phyloP scores from a whole-genome alignment of 1,140 invertebrate species.

The Venustaconcha ellipsiformis region DNA sequence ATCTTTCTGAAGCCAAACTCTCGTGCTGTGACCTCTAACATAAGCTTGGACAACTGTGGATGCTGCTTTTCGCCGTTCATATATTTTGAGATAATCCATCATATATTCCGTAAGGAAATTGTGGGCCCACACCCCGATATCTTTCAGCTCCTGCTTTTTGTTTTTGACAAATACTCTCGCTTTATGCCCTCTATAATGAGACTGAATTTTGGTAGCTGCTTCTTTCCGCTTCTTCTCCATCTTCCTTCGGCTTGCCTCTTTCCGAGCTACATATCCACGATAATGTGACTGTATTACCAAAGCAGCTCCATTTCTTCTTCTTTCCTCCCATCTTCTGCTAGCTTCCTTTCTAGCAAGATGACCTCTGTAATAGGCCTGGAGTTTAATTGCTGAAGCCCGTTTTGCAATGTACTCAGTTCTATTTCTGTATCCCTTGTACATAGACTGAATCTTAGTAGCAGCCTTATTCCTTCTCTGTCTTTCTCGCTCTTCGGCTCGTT shows the following conservation, averaged over 20 bases:
- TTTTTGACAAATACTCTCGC: constrained; percentile 4
- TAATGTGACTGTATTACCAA: background rate
- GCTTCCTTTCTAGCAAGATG: constrained; percentile 1
- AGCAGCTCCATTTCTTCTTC: background rate
- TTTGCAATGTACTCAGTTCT: constrained; percentile 1
- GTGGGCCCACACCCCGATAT: constrained; percentile 4
- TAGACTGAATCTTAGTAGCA: constrained; percentile 17
- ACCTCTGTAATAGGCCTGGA: constrained; percentile 10
- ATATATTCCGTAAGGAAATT: background rate
- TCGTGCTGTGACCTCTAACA: background rate
- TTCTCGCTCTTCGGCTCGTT: background rate
- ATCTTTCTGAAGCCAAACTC: background rate
- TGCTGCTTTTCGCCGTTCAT: background rate
- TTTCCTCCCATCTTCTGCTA: background rate
- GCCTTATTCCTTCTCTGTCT: constrained; percentile 19
- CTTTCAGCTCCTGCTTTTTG: constrained; percentile 4
- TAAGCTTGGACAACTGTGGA: background rate
- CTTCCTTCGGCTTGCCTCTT: background rate
- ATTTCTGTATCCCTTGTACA: constrained; percentile 5
- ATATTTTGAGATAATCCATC: background rate
- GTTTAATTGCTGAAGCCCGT: background rate
- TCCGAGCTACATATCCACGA: background rate
- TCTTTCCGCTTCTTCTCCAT: constrained; percentile 3
- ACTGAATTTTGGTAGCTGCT: constrained; percentile 16
- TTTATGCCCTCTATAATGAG: constrained; percentile 15